phyloP scores from a whole-genome alignment of 1,140 invertebrate genomes.

The Neodiprion lecontei region DNA sequence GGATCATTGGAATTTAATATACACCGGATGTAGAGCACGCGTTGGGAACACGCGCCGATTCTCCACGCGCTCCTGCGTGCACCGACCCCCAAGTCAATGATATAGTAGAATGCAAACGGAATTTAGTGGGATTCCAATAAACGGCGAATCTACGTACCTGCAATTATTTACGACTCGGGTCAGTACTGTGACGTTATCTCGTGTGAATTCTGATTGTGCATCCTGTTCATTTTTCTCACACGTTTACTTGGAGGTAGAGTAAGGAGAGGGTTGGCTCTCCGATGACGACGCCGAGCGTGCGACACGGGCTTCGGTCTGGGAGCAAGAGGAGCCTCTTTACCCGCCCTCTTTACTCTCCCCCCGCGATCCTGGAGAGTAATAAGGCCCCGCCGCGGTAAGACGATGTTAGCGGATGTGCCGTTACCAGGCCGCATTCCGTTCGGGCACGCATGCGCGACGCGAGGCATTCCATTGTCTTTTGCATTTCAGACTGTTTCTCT shows the following conservation, averaged over 20 bases:
- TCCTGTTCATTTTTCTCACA: too few relatives aligned
- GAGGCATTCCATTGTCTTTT: slow-evolving; percentile 57
- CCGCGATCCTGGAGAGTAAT: slow-evolving; percentile 33
- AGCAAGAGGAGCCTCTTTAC: not conserved
- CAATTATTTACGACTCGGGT: not conserved
- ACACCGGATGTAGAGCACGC: slow-evolving; percentile 4
- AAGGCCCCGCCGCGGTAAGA: slow-evolving; percentile 45
- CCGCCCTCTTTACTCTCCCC: not conserved
- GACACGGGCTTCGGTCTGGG: slow-evolving; percentile 16
- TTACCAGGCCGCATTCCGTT: slow-evolving; percentile 56
- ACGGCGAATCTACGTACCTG: not conserved
- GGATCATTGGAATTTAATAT: slow-evolving; percentile 5
- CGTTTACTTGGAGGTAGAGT: too few relatives aligned
- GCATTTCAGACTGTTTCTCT: slow-evolving; percentile 39
- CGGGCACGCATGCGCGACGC: slow-evolving; percentile 56
- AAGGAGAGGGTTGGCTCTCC: not conserved
- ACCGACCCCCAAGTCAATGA: not conserved
- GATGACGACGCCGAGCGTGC: not conserved
- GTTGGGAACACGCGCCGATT: not conserved
- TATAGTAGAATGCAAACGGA: not conserved
- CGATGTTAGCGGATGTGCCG: slow-evolving; percentile 55
- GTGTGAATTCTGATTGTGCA: not conserved
- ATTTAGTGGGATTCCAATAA: not conserved
- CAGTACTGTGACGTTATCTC: not conserved
- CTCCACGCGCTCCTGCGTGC: not conserved